Evolutionary conservation across 2,888 invertebrate genomes (phyloP).

Genomic region (Therioaphis trifolii): DNA sequence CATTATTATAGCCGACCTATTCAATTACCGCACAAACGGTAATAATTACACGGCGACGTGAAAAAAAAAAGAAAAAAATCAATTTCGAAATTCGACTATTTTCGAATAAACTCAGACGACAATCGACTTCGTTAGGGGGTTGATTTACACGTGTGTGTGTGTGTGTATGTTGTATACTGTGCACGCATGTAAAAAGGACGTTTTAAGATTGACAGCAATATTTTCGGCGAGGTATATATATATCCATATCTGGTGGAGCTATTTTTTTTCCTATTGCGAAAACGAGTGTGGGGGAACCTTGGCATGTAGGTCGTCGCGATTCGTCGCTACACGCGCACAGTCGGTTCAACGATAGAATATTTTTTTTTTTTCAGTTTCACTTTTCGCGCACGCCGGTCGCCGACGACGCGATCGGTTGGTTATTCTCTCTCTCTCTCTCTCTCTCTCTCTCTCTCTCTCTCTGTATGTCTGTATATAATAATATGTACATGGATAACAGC

Average conservation of each 20-base stretch:
- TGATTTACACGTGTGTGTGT: neutral
- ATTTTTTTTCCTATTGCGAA: conserved; percentile 25
- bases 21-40: no score
- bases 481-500: no score
- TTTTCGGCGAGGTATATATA: neutral
- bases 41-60: no score
- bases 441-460: no score
- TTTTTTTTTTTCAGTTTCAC: conserved; percentile 32
- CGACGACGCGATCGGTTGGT: no score
- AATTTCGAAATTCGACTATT: neutral
- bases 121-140: conserved; percentile 18
- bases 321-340: conserved; percentile 2
- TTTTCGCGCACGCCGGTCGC: neutral
- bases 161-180: no score
- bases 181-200: no score
- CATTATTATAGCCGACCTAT: no score
- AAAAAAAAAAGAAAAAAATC: neutral
- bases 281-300: conserved; percentile 24
- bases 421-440: no score
- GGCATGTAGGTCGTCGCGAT: conserved; percentile 44
- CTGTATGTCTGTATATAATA: no score
- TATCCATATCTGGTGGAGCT: neutral
- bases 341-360: neutral
- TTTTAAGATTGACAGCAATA: no score
- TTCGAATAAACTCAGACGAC: neutral